Percentiles rank a stretch among this genome's conserved stretches.
These are phyloP conservation scores for Leptoteleia sp. DNA, from an alignment of 1,140 invertebrate genomes.

Conservation along the genomic window DNA sequence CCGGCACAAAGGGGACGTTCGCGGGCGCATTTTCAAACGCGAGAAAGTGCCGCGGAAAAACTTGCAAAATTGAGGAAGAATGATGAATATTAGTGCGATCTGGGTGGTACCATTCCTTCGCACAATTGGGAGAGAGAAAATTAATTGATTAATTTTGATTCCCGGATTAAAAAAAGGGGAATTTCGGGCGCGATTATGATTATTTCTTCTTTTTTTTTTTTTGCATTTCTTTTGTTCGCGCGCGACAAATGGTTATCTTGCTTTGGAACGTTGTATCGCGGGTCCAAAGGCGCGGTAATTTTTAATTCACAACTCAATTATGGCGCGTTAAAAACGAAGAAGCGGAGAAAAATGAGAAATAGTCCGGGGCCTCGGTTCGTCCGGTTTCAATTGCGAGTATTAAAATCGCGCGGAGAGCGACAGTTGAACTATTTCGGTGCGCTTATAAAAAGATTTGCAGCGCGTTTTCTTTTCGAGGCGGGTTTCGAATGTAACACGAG, in stretches of 20 bases:
- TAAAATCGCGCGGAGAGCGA: conserved; percentile 11
- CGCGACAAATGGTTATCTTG: not conserved
- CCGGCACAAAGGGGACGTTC: conserved; percentile 1
- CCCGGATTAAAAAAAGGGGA: not conserved
- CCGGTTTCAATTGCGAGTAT: conserved; percentile 8
- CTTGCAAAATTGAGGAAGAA: no score
- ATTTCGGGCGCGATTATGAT: not conserved
- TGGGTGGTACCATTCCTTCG: no score
- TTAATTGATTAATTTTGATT: no score
- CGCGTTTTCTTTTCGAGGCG: conserved; percentile 33
- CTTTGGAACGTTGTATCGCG: not conserved
- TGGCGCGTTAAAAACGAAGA: no score
- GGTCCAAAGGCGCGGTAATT: conserved; percentile 8
- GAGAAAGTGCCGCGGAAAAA: no score
- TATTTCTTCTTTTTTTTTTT: not conserved
- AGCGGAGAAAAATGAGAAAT: no score
- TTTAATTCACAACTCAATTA: conserved; percentile 24
- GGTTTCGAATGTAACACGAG: conserved; percentile 47
- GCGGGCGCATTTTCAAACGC: no score
- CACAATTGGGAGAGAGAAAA: no score
- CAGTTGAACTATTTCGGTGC: conserved; percentile 22
- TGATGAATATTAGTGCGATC: no score
- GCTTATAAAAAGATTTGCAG: conserved; percentile 37
- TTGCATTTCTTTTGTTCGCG: not conserved
- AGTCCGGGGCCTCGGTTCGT: conserved; percentile 8